Evolutionary conservation across 2,888 invertebrate species (phyloP).

Genomic region (Tuberolachnus salignus): DNA sequence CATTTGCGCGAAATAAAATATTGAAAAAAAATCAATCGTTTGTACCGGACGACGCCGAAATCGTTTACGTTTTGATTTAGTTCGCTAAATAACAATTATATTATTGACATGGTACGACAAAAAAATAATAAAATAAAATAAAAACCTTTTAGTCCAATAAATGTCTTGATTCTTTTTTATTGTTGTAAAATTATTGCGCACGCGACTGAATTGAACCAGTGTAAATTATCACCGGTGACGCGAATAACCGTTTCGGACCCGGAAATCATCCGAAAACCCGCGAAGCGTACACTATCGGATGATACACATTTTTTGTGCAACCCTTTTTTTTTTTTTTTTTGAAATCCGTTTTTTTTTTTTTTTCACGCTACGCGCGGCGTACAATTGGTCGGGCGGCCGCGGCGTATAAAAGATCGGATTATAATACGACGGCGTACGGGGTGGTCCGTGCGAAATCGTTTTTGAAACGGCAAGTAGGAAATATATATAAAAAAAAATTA

Average conservation of each 20-base stretch:
- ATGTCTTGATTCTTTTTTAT: slow-evolving; percentile 11
- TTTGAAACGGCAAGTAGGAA: slow-evolving; percentile 28
- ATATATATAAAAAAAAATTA: not conserved
- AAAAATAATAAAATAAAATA: not conserved
- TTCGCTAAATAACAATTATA: not conserved
- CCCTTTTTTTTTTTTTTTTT: slow-evolving; percentile 31
- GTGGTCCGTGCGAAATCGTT: slow-evolving; percentile 36
- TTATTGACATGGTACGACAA: not conserved
- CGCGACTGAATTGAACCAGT: slow-evolving; percentile 31
- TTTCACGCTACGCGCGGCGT: too few species aligned
- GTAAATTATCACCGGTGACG: slow-evolving; percentile 22
- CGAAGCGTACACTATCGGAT: slow-evolving; percentile 44
- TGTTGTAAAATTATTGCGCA: not conserved
- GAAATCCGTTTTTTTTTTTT: slow-evolving; percentile 41
- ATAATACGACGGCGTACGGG: not conserved
- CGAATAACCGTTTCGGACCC: slow-evolving; percentile 17
- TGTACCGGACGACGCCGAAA: not conserved
- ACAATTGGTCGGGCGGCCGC: slow-evolving; percentile 45
- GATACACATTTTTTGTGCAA: slow-evolving; percentile 26
- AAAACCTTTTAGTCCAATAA: slow-evolving; percentile 26
- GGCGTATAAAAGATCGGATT: slow-evolving; percentile 50
- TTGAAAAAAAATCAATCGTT: not conserved
- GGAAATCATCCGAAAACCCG: slow-evolving; percentile 28
- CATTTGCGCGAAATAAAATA: not conserved
- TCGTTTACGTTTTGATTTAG: slow-evolving; percentile 43